Conservation (phyloP, 2,113 vertebrate genomes). For the Desmodus rotundus region DNA sequence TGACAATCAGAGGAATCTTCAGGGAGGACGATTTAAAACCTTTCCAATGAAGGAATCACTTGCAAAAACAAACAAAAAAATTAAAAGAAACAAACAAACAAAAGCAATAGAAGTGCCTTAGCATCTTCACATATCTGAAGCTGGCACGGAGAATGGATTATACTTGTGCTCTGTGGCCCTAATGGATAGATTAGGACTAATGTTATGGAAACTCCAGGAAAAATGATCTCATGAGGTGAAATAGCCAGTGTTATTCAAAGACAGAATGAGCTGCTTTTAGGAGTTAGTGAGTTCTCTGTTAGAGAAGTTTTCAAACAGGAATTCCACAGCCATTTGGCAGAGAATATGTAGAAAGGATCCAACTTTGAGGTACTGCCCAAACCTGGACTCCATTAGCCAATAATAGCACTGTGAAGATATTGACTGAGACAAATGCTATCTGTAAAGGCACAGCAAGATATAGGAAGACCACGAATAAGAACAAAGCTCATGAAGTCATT, state of each 20-base stretch:
- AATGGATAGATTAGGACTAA: background rate
- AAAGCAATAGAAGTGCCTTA: background rate
- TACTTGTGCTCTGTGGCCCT: background rate
- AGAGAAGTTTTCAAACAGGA: background rate
- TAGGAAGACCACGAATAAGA: background rate
- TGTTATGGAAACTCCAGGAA: background rate
- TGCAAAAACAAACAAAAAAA: background rate
- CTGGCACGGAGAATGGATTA: background rate
- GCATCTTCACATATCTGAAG: background rate
- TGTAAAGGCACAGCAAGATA: background rate
- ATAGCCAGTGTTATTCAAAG: background rate
- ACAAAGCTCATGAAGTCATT: background rate
- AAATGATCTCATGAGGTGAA: background rate
- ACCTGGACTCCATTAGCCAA: background rate
- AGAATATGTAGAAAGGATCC: background rate
- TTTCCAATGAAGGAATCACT: background rate
- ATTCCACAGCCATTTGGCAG: background rate
- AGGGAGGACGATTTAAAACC: background rate
- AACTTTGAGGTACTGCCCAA: background rate
- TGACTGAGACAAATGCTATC: background rate
- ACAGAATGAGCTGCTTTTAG: background rate
- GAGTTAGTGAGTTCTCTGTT: background rate
- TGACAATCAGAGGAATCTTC: background rate
- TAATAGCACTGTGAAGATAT: background rate
- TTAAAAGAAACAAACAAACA: no score